Base-by-base conservation (phyloP, 2,888 invertebrate genomes). In the Sepioteuthis lessoniana region DNA sequence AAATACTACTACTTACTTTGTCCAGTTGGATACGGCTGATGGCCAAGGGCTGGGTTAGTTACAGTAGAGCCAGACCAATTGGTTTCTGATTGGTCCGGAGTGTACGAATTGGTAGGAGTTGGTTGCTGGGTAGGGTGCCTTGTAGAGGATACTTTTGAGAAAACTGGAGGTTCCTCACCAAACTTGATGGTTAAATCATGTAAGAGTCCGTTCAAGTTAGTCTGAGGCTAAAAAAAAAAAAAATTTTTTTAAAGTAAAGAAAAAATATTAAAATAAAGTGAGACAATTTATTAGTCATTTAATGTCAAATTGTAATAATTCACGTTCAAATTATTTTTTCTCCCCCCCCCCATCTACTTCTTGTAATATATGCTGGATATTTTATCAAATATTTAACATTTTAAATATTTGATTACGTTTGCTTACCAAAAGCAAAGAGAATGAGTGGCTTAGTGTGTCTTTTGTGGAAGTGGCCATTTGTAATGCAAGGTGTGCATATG, bases 151-250 rank as follows among this genome's bases (percentile, higher is more conserved):
- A 94, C 94, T 50, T 94, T 95, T 19, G 96, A 96, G 94, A 96
- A 98, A 25, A 99, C 99, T 4, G 99, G 99, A 94, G 99, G 99
- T 96, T 98, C 98, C 95, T 99, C 99, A 76, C 99, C 99, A 97
- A 99, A 99, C 2, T 98, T 98, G 94, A 98, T 98, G 98, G 99
- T 98, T 94, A 99, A 98, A 94, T 97, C 97, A 98, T 99, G 98
- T 96, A 99, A 98, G 42, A 99, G 98, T 92, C 98, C 98, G 94
- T 98, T 97, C 95, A 99, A 97, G 97, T 99, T 99, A 19, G 99
- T 99, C 25, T 98, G 98, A 95, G 98, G 98, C 98, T 98, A 96
- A 94, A 97, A 94, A 60, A 94, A 97, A 93, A 90, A 21, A 13
- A 4, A 93, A 94, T 94, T 91, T 90, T 94, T 94, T 42, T 13